Percentiles rank a stretch among this genome's conserved stretches.
phyloP scores from a whole-genome alignment of 1,140 invertebrate species.

The Calliphora vicina region DNA sequence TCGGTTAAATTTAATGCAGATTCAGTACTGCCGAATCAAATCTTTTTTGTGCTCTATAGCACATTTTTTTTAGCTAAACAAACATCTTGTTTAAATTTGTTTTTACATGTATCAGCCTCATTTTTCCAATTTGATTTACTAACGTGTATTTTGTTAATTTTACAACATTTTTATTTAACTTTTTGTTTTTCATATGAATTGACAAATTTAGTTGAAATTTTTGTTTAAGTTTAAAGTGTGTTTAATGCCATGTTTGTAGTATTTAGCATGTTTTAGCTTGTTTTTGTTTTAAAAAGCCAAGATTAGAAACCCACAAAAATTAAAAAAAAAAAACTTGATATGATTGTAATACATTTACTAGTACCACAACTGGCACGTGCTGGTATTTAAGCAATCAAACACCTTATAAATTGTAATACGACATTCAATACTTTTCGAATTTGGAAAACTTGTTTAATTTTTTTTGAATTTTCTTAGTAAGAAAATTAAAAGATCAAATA shows the following conservation, averaged over 20 bases:
- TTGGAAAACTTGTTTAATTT: background rate
- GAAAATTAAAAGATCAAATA: background rate
- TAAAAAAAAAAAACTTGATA: background rate
- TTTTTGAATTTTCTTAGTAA: background rate
- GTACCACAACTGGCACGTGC: constrained; percentile 4
- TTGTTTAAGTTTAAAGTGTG: background rate
- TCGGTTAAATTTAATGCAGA: too few relatives aligned
- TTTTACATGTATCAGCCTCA: background rate
- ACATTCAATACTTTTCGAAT: background rate
- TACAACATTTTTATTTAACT: background rate
- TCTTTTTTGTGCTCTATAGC: too few relatives aligned
- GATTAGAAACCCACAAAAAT: background rate
- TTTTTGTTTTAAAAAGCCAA: background rate
- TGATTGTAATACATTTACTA: background rate
- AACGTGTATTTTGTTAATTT: background rate
- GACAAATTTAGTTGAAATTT: background rate
- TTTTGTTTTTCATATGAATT: background rate
- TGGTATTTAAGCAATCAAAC: constrained; percentile 10
- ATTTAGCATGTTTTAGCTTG: background rate
- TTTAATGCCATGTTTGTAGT: background rate
- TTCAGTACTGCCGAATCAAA: too few relatives aligned
- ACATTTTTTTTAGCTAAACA: background rate
- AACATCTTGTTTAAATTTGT: background rate
- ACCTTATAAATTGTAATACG: background rate
- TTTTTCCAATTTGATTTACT: background rate